These are phyloP conservation scores for Cebidichthys violaceus DNA, from an alignment of 2,113 vertebrate genomes.

Conservation along the genomic window DNA sequence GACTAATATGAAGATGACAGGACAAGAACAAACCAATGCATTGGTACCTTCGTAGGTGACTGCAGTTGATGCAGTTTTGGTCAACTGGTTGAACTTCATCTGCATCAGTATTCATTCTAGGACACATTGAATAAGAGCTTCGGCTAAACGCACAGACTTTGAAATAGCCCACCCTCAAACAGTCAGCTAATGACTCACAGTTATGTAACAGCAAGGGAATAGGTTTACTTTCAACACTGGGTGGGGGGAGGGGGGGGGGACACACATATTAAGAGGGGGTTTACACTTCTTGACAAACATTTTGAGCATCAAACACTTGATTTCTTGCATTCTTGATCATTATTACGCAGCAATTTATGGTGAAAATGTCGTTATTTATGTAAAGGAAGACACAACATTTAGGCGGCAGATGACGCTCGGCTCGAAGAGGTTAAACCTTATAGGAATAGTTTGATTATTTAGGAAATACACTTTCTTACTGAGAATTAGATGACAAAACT, in stretches of 20 bases:
- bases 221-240: background rate
- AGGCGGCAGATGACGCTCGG: too few species aligned
- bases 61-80: background rate
- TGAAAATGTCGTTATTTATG: too few species aligned
- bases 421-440: too few species aligned
- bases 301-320: too few species aligned
- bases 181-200: constrained; percentile 30
- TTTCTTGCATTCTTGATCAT: too few species aligned
- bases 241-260: too few species aligned
- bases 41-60: background rate
- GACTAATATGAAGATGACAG: constrained; percentile 43
- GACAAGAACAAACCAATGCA: constrained; percentile 30
- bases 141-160: constrained; percentile 7
- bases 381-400: too few species aligned
- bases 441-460: too few species aligned
- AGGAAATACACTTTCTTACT: too few species aligned
- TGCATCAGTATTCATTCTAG: constrained; percentile 5
- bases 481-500: too few species aligned
- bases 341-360: too few species aligned
- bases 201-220: constrained; percentile 30
- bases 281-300: too few species aligned
- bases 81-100: constrained; percentile 5
- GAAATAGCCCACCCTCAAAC: constrained; percentile 12
- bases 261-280: background rate
- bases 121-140: constrained; percentile 17